Percentiles rank a stretch among this genome's conserved stretches.
Evolutionary conservation across 1,140 invertebrate species (phyloP).

Genomic region (Pseudomyrmex flavicornis): DNA sequence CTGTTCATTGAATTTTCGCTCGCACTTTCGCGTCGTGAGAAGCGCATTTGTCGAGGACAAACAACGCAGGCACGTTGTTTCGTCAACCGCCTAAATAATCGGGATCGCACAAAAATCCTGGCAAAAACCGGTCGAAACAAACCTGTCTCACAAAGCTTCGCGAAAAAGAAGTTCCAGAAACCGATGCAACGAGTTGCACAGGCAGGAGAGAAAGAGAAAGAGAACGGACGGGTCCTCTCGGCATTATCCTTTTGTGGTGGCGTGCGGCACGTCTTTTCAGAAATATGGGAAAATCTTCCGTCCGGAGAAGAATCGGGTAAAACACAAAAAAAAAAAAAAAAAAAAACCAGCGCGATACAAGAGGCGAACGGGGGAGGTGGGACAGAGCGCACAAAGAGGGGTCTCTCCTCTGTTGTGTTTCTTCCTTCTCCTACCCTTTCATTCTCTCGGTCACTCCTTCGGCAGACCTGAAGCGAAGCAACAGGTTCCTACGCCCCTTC

Average conservation of each 20-base stretch:
- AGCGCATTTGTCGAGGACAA: background rate
- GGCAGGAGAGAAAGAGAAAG: too few species aligned
- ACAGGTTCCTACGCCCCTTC: conserved; percentile 73
- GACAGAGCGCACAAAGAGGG: conserved; percentile 62
- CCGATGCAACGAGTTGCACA: conserved; percentile 41
- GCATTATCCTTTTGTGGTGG: conserved; percentile 32
- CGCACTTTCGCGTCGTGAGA: conserved; percentile 35
- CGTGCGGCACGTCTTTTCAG: conserved; percentile 51
- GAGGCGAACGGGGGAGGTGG: background rate
- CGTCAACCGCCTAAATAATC: conserved; percentile 36
- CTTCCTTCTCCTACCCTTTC: conserved; percentile 23
- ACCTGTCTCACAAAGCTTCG: conserved; percentile 57
- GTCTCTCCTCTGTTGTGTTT: conserved; percentile 7
- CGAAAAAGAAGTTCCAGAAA: conserved; percentile 50
- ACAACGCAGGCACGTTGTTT: conserved; percentile 26
- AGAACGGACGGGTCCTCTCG: conserved; percentile 18
- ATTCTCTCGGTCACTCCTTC: conserved; percentile 43
- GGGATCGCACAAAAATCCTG: conserved; percentile 53
- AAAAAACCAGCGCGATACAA: background rate
- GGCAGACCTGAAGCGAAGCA: conserved; percentile 70
- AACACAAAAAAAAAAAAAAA: conserved; percentile 45
- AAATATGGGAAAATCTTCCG: conserved; percentile 65
- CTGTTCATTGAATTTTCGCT: background rate
- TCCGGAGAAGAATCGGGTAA: background rate
- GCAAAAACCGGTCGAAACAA: conserved; percentile 59